Evolutionary conservation across 2,113 vertebrate genomes (phyloP).

Genomic region (Gymnogyps californianus): DNA sequence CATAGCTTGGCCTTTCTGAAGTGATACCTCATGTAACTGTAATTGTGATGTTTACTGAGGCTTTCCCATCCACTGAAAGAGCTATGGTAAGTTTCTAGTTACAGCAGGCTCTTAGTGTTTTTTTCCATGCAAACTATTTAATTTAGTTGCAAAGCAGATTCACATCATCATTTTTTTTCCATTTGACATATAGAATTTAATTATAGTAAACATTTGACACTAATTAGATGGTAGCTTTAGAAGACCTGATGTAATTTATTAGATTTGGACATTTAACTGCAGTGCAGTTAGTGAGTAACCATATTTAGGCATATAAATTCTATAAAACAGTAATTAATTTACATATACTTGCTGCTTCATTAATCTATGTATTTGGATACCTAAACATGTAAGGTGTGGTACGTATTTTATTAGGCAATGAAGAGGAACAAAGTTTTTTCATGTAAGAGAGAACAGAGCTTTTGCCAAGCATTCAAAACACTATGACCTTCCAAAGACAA

Average conservation of each 20-base stretch:
- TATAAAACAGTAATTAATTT: neutral
- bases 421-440: neutral
- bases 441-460: neutral
- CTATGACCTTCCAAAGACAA: neutral
- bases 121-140: neutral
- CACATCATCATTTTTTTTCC: neutral
- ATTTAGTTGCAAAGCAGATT: neutral
- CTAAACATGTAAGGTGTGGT: neutral
- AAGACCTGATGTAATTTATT: neutral
- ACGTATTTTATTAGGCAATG: neutral
- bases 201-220: constrained; percentile 1
- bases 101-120: accelerated
- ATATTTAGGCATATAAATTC: neutral
- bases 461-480: neutral
- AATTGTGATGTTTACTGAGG: neutral
- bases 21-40: neutral
- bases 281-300: neutral
- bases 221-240: constrained; percentile 21
- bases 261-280: neutral
- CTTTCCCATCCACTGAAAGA: neutral
- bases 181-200: constrained; percentile 1
- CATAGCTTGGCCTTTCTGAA: neutral
- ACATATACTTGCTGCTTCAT: neutral
- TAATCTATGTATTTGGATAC: neutral
- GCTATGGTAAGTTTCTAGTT: neutral